Conservation (phyloP, 2,888 invertebrate genomes). For the Invenusta paracnida region DNA sequence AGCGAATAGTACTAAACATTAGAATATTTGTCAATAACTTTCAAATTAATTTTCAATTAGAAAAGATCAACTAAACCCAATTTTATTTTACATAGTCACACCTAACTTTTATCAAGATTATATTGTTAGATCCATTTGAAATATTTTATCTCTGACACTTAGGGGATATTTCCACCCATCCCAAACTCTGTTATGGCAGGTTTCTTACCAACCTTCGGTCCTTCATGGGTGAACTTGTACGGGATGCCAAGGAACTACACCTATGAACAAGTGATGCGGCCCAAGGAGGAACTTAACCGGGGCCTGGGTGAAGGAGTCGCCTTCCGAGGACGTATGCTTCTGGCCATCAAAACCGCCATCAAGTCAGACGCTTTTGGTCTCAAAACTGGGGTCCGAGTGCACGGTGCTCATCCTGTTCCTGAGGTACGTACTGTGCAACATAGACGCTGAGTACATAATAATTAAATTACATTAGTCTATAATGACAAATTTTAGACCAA, state of each 20-base stretch:
- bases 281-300: constrained; percentile 48
- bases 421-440: too few relatives aligned
- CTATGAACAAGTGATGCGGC: constrained; percentile 44
- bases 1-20: too few relatives aligned
- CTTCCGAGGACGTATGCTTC: constrained; percentile 49
- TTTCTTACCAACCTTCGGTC: constrained; percentile 50
- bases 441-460: neutral
- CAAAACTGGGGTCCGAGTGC: constrained; percentile 29
- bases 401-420: constrained; percentile 23
- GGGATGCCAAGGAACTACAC: constrained; percentile 48
- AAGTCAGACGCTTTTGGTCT: constrained; percentile 31
- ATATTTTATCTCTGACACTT: too few relatives aligned
- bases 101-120: neutral
- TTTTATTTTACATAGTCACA: neutral
- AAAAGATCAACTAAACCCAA: too few relatives aligned
- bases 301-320: constrained; percentile 50
- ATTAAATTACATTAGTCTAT: too few relatives aligned
- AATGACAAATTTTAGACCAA: too few relatives aligned
- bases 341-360: constrained; percentile 48
- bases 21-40: too few relatives aligned
- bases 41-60: too few relatives aligned
- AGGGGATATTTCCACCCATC: too few relatives aligned
- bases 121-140: too few relatives aligned
- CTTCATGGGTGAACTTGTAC: constrained; percentile 50
- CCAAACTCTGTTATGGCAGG: too few relatives aligned